Conservation (phyloP, 1,140 invertebrate genomes). For the Lepidurus apus region DNA sequence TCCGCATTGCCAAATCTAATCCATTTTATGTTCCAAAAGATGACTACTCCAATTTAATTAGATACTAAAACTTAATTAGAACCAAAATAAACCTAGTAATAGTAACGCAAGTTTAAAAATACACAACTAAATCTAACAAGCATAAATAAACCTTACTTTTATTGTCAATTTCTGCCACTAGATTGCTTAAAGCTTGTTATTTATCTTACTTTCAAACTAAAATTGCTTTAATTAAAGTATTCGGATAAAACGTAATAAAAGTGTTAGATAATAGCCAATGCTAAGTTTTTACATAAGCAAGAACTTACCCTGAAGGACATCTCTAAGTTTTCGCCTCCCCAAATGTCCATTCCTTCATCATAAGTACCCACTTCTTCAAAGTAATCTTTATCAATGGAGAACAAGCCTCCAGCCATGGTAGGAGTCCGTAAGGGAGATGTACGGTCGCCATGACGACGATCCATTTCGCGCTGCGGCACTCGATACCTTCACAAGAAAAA, state of each 20-base stretch:
- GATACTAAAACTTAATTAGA: neutral
- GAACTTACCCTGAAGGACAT: slow-evolving; percentile 93
- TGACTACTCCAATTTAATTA: neutral
- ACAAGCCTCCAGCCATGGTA: slow-evolving; percentile 98
- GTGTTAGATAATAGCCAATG: too few relatives aligned
- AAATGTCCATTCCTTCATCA: slow-evolving; percentile 99
- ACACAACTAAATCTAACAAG: slow-evolving; percentile 32
- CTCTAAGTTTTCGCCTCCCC: slow-evolving; percentile 99
- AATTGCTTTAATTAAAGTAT: neutral
- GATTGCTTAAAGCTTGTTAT: neutral
- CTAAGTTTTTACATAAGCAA: slow-evolving; percentile 18
- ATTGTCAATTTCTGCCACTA: slow-evolving; percentile 23
- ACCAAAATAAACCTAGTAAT: neutral
- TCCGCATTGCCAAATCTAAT: slow-evolving; percentile 50
- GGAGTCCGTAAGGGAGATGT: slow-evolving; percentile 87
- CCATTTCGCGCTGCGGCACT: slow-evolving; percentile 90
- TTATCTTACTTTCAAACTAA: neutral
- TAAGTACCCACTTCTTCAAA: slow-evolving; percentile 96
- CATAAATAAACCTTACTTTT: neutral
- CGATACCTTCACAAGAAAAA: slow-evolving; percentile 65
- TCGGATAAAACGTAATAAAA: too few relatives aligned
- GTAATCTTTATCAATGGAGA: slow-evolving; percentile 93
- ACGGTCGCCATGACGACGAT: slow-evolving; percentile 78
- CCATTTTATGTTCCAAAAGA: neutral
- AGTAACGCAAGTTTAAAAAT: slow-evolving; percentile 29